Conservation (phyloP, 1,140 invertebrate genomes). For the Bicyclus anynana region DNA sequence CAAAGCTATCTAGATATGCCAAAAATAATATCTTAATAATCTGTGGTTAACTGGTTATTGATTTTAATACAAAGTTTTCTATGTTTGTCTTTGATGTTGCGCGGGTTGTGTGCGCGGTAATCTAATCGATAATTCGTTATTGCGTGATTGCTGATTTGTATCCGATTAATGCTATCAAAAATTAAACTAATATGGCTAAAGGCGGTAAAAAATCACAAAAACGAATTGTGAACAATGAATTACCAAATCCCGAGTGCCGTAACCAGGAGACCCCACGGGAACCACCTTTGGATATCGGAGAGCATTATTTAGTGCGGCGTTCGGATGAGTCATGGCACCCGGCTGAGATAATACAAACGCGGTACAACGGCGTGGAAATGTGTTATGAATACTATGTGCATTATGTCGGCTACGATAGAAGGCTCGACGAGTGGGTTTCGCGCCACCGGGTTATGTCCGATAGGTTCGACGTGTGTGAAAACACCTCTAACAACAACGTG, state of each 20-base stretch:
- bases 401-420: conserved; percentile 95
- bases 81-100: too few species aligned
- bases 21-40: too few species aligned
- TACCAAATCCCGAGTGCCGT: conserved; percentile 66
- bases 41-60: too few species aligned
- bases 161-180: conserved; percentile 42
- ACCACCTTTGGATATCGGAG: conserved; percentile 88
- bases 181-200: conserved; percentile 75
- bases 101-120: too few species aligned
- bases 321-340: conserved; percentile 93
- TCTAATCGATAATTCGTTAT: too few species aligned
- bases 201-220: conserved; percentile 75
- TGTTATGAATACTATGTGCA: conserved; percentile 97
- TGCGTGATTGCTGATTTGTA: conserved; percentile 66
- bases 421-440: conserved; percentile 97
- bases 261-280: conserved; percentile 85
- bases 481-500: conserved; percentile 75
- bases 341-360: conserved; percentile 94
- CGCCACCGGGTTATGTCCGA: conserved; percentile 89
- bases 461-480: conserved; percentile 89
- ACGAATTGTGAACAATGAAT: conserved; percentile 69
- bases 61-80: too few species aligned
- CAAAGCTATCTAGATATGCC: too few species aligned
- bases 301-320: conserved; percentile 91
- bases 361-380: conserved; percentile 85